phyloP scores from a whole-genome alignment of 1,140 invertebrate genomes.

The Radopholus similis region DNA sequence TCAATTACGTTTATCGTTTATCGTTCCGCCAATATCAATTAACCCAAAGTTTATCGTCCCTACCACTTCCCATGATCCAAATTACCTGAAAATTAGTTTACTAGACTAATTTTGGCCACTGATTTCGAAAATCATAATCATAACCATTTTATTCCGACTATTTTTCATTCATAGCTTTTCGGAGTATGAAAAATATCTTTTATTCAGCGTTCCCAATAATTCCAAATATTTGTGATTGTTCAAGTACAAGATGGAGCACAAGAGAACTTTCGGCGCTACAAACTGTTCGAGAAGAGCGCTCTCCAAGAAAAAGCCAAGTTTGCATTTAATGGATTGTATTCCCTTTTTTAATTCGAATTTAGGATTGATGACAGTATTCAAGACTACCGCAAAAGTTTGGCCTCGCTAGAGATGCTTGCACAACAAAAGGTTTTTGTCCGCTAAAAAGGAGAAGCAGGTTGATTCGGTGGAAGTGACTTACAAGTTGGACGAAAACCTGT shows the following conservation, averaged over 20 bases:
- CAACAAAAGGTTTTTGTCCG: constrained; percentile 71
- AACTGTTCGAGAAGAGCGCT: constrained; percentile 90
- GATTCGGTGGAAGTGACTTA: constrained; percentile 79
- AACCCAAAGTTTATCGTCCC: too few species aligned
- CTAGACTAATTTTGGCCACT: too few species aligned
- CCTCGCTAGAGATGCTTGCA: constrained; percentile 25
- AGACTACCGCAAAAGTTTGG: constrained; percentile 80
- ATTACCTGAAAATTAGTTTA: too few species aligned
- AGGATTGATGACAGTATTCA: constrained; percentile 73
- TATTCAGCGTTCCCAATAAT: too few species aligned
- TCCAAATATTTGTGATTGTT: too few species aligned
- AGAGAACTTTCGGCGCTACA: constrained; percentile 89
- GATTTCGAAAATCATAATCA: too few species aligned
- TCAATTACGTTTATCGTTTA: too few species aligned
- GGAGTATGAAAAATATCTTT: too few species aligned
- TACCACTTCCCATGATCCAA: too few species aligned
- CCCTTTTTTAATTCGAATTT: constrained; percentile 34
- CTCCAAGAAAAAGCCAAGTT: constrained; percentile 71
- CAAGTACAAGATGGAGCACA: constrained; percentile 78
- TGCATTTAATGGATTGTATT: constrained; percentile 21
- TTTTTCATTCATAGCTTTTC: too few species aligned
- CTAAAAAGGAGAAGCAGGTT: constrained; percentile 59
- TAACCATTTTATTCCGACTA: too few species aligned
- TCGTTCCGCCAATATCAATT: too few species aligned
- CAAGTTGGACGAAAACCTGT: constrained; percentile 89